Evolutionary conservation across 2,797 vertebrate species (phyloP).

Genomic region (Alcedo atthis): DNA sequence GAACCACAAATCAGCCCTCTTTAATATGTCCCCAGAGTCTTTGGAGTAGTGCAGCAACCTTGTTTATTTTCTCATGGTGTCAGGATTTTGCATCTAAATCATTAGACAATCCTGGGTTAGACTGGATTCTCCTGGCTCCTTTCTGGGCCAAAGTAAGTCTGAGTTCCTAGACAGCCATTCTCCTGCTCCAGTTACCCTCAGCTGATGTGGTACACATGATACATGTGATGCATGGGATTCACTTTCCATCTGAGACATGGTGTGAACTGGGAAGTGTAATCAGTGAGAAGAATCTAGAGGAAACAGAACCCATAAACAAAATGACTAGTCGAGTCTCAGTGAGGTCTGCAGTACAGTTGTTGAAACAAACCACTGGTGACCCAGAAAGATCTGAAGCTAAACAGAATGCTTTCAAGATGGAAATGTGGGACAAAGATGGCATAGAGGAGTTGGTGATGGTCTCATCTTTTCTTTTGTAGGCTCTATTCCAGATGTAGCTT

Average conservation of each 20-base stretch:
- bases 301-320: slow-evolving; percentile 59
- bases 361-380: slow-evolving; percentile 65
- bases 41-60: background rate
- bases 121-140: background rate
- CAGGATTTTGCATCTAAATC: background rate
- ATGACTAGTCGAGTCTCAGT: background rate
- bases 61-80: background rate
- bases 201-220: background rate
- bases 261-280: slow-evolving; percentile 16
- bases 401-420: slow-evolving; percentile 60
- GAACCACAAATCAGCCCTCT: background rate
- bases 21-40: background rate
- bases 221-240: background rate
- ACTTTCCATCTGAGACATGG: background rate
- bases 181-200: background rate
- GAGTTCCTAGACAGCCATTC: background rate
- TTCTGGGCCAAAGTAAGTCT: background rate
- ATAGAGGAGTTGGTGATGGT: slow-evolving; percentile 14
- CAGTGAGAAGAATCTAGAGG: slow-evolving; percentile 34
- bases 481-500: slow-evolving; percentile 30
- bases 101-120: background rate
- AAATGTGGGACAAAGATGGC: slow-evolving; percentile 71
- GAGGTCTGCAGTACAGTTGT: slow-evolving; percentile 67
- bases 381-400: slow-evolving; percentile 59
- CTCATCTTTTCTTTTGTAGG: slow-evolving; percentile 43